Evolutionary conservation across 2,888 invertebrate species (phyloP), one percentile per base, ranked within the genome.

Genomic region (Serripes groenlandicus): DNA sequence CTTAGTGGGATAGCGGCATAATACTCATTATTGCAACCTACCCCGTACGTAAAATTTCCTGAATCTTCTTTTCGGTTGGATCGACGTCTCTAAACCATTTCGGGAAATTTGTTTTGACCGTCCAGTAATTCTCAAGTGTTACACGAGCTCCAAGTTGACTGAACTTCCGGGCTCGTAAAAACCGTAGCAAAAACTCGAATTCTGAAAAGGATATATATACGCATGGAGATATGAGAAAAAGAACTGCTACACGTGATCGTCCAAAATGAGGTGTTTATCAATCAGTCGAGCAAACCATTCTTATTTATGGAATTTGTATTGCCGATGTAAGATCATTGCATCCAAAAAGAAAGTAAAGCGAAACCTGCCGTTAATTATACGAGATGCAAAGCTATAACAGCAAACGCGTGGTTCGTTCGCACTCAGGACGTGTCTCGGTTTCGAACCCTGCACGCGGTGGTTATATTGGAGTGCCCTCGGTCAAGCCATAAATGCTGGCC

Each of bases 161-260:
- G 80, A 87, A 88, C 75, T 90, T 90, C 34, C 86, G 75, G 0
- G 82, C 87, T 60, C 90, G 78, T 54, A 90, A 75, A 68, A 89
- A 90, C 18, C 88, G 62, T 60, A 90, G 68, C 42, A 90, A 68
- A 73, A 85, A 88, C 49, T 30, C 73, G 21, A 89, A 78, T 70
- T 89, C 90, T 90, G 83, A 11, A 83, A 77, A 23, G 60, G 34
- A 56, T n/a, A 9, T 54, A 54, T 4, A 56, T 11, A 42, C 42
- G 42, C 56, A 23, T 56, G 56, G 15, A 23, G 15, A n/a, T n/a
- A n/a, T n/a, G n/a, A n/a, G n/a, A n/a, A n/a, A n/a, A n/a, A n/a
- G n/a, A n/a, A n/a, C n/a, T n/a, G n/a, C n/a, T n/a, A n/a, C n/a
- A n/a, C n/a, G n/a, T n/a, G n/a, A n/a, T n/a, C n/a, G n/a, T n/a